These are phyloP conservation scores for Myiotriccus ornatus DNA, from an alignment of 2,797 vertebrate species.

Conservation along the genomic window DNA sequence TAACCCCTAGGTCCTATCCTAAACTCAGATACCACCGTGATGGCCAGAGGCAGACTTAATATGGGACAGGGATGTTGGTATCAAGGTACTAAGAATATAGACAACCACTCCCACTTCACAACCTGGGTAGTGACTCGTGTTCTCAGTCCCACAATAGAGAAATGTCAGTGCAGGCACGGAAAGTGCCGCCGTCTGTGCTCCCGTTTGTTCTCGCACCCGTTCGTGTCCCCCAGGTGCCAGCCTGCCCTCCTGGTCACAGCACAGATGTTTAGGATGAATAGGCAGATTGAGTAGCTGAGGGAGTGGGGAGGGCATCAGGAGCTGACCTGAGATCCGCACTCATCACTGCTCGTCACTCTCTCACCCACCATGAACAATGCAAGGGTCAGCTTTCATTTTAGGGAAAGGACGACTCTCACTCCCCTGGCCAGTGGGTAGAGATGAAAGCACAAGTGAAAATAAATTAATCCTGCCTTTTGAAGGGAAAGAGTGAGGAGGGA, in stretches of 20 bases:
- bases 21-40: background rate
- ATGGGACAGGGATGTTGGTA: background rate
- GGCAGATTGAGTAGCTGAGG: background rate
- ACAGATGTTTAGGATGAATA: background rate
- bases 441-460: background rate
- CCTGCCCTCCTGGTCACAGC: background rate
- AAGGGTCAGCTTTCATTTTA: background rate
- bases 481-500: background rate
- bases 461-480: background rate
- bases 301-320: accelerated
- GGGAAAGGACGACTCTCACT: background rate
- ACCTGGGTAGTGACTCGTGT: background rate
- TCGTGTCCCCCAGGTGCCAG: accelerated
- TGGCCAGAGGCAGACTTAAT: background rate
- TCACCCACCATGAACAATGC: background rate
- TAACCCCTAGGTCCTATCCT: background rate
- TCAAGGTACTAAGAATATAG: background rate
- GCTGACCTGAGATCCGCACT: background rate
- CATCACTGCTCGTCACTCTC: background rate
- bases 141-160: background rate
- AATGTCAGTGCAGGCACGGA: background rate
- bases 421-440: accelerated
- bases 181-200: accelerated
- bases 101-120: background rate
- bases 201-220: accelerated